Evolutionary conservation across 2,113 vertebrate genomes (phyloP), one percentile per base, ranked within the genome.

Genomic region (Columba livia): DNA sequence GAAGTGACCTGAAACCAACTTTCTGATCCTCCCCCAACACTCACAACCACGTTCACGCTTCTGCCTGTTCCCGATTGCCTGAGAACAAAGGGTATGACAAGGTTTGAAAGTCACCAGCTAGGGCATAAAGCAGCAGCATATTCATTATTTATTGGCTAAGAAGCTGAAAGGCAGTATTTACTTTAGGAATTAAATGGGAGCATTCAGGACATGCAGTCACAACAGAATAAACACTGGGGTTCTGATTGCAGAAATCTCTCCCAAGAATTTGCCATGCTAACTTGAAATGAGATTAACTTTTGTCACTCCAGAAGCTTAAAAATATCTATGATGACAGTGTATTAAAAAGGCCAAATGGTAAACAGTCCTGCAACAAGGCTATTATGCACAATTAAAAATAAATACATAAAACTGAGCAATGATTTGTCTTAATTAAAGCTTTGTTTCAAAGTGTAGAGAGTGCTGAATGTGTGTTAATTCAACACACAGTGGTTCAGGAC

Each of bases 151-250:
- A 69, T 77, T 92, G 80, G 36, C 77, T 70, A 85, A 79, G 88
- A 79, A 95, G 72, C 47, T 88, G 79, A 91, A 88, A 93, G 78
- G 6, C 54, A 51, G 54, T 94, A 80, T 92, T 97, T 94, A 90
- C 77, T 94, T 86, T 94, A 94, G 66, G 88, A 90, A 95, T 96
- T 94, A 94, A 94, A 83, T 67, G 48, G 44, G 31, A 94, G 65
- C 79, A 89, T 81, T 93, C 85, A 87, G 92, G 6, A 6, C 70
- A 86, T 18, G 48, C 72, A 88, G 75, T 58, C 79, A 88, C 42
- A 88, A 78, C 38, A 86, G 58, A 94, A 78, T 72, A 94, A 95
- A 89, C 61, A 87, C 29, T 32, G 38, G 21, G 14, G 26, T 75
- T 87, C 66, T 86, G 79, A 58, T 61, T 80, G 78, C 57, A 81